These are phyloP conservation scores for Athene cunicularia DNA, from an alignment of 2,113 vertebrate genomes.

Conservation along the genomic window DNA sequence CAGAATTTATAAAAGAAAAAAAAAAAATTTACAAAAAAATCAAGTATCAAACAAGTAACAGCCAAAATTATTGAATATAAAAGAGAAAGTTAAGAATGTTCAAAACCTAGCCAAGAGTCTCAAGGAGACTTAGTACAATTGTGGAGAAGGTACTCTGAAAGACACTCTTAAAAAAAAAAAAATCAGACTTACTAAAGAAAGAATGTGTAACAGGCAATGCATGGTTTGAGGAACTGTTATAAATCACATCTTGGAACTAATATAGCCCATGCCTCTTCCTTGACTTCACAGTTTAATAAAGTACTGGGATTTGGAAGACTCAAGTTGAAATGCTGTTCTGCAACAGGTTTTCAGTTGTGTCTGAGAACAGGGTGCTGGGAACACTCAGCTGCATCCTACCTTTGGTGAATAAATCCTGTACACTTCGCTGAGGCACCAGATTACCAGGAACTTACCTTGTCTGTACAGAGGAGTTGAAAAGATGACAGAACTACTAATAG, in stretches of 20 bases:
- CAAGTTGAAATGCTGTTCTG: neutral
- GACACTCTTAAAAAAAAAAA: neutral
- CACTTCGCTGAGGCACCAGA: neutral
- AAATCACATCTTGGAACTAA: neutral
- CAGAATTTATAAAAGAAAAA: neutral
- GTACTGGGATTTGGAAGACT: neutral
- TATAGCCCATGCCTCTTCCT: neutral
- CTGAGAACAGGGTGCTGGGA: neutral
- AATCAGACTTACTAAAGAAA: neutral
- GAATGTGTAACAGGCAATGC: neutral
- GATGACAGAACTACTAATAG: constrained; percentile 31
- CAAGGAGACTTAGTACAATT: neutral
- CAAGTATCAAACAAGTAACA: neutral
- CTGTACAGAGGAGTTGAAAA: constrained; percentile 9
- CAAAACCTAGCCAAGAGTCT: neutral
- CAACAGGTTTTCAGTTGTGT: neutral
- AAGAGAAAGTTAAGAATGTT: neutral
- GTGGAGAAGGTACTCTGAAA: neutral
- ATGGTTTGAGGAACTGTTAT: neutral
- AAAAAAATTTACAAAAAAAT: neutral
- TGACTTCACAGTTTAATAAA: neutral
- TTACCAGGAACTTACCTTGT: constrained; percentile 59
- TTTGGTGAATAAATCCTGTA: constrained; percentile 41
- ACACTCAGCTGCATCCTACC: constrained; percentile 29
- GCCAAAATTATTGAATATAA: neutral